Evolutionary conservation across 2,888 invertebrate species (phyloP), one percentile per base, ranked within the genome.

Genomic region (Ennomos quercinarius): DNA sequence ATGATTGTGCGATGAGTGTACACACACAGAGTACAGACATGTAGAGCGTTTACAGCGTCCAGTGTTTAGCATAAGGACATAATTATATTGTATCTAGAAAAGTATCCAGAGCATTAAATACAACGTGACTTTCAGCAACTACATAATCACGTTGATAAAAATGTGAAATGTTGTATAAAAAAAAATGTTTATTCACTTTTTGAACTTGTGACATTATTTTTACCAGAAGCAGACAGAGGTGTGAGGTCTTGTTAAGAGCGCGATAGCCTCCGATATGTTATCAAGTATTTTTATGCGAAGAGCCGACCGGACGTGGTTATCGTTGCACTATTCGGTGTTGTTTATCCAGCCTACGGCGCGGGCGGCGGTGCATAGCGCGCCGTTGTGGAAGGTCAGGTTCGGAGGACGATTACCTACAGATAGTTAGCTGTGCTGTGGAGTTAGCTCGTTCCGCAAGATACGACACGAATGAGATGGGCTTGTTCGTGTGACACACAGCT

Each of bases 371-470:
- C 78, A 77, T 68, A 50, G 59, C 65, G 64, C 68, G 62, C 63
- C 76, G 76, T 89, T 90, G 87, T 67, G 87, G 76, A 82, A 89
- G 91, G 91, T 90, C 89, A 87, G 89, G 87, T 76, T 77, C 80
- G 71, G 35, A 70, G 72, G 68, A 70, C 74, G 65, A 61, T 37
- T 45, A 27, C 49, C 36, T 52, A 36, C 34, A 34, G 52, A 52
- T 58, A 53, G 10, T 37, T n/a, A 11, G n/a, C n/a, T n/a, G n/a
- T n/a, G n/a, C n/a, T n/a, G n/a, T n/a, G n/a, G 34, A 9, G 38
- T 34, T 48, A 36, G 38, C 37, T 36, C 35, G 61, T 65, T 65
- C 67, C 64, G 63, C 61, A 53, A 63, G 70, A 64, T 60, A 42
- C 53, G 59, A 57, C 69, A 63, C 68, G 53, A 63, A 45, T 12